Evolutionary conservation across 2,888 invertebrate species (phyloP).

Genomic region (Acholoe squamosa): DNA sequence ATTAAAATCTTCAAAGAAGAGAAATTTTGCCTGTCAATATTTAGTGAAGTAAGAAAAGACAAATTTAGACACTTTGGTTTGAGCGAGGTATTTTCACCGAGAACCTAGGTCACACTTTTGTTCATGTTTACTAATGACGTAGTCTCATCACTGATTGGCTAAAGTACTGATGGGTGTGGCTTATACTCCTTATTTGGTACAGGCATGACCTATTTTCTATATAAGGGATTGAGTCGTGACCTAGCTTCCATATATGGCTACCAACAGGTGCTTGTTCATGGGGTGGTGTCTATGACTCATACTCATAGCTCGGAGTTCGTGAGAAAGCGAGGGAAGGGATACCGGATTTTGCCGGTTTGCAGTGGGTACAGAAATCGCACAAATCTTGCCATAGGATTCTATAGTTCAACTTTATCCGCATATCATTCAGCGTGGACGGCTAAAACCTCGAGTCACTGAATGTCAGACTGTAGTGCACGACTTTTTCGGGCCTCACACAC

Average conservation of each 20-base stretch:
- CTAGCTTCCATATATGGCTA: not conserved
- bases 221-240: not conserved
- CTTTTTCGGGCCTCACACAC: too few species aligned
- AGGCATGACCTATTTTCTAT: not conserved
- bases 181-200: too few species aligned
- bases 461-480: too few species aligned
- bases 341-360: too few species aligned
- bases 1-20: too few species aligned
- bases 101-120: not conserved
- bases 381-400: too few species aligned
- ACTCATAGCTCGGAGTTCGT: not conserved
- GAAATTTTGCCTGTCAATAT: too few species aligned
- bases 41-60: not conserved
- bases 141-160: not conserved
- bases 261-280: conserved; percentile 10
- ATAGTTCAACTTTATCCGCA: too few species aligned
- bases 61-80: not conserved
- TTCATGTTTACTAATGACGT: conserved; percentile 27
- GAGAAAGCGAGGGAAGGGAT: too few species aligned
- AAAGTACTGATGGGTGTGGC: not conserved
- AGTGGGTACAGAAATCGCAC: too few species aligned
- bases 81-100: not conserved
- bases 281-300: not conserved
- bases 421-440: too few species aligned
- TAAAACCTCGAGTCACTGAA: too few species aligned